These are phyloP conservation scores for Drosophila orosa DNA, from an alignment of 1,140 invertebrate genomes.

Conservation along the genomic window DNA sequence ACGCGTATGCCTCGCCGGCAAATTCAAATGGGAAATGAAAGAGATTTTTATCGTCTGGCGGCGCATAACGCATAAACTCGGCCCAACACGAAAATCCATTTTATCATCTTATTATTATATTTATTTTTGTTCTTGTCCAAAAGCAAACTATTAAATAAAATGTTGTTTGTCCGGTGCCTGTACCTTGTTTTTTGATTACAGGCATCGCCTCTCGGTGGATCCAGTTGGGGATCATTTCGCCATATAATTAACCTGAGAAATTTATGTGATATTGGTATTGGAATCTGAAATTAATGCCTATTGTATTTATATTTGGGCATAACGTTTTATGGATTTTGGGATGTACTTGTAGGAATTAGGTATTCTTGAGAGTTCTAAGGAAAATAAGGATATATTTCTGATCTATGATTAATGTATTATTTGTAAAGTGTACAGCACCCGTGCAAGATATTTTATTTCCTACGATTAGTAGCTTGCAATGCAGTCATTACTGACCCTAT, in stretches of 20 bases:
- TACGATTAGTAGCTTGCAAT: no score
- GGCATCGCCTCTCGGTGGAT: not conserved
- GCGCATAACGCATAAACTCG: slow-evolving; percentile 53
- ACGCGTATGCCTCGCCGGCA: slow-evolving; percentile 43
- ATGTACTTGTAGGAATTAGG: no score
- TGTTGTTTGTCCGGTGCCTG: slow-evolving; percentile 33
- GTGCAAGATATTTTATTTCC: no score
- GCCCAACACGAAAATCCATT: slow-evolving; percentile 73
- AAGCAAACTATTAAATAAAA: slow-evolving; percentile 51
- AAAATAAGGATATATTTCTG: no score
- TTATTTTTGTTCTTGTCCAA: slow-evolving; percentile 34
- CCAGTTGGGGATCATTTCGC: not conserved
- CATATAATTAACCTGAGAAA: slow-evolving; percentile 1
- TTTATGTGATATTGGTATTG: not conserved
- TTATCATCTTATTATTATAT: slow-evolving; percentile 78
- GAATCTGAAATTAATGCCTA: not conserved
- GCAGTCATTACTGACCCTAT: no score
- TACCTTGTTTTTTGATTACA: slow-evolving; percentile 35
- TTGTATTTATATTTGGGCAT: not conserved
- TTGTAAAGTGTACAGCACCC: no score
- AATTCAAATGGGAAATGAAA: slow-evolving; percentile 81
- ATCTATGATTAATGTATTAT: no score
- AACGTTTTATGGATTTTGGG: not conserved
- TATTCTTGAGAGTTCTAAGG: no score
- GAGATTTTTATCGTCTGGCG: slow-evolving; percentile 68